phyloP scores from a whole-genome alignment of 53 echinoderm and acorn worm species.

The Stichopus horrens region DNA sequence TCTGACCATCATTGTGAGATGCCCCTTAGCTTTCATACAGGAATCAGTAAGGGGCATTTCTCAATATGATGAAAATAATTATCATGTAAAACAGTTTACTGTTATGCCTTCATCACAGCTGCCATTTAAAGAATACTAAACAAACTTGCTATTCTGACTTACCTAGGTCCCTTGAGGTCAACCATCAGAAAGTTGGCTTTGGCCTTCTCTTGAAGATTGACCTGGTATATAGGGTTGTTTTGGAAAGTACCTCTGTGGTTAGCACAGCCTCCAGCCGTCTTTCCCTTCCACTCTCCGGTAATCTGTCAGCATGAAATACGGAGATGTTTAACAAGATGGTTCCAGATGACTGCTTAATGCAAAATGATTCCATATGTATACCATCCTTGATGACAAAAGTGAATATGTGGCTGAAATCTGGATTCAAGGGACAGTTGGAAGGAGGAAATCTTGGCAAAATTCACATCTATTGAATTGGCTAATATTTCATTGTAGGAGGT shows the following conservation, averaged over 20 bases:
- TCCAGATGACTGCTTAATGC: no score
- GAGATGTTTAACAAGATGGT: no score
- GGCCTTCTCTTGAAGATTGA: slow-evolving; percentile 68
- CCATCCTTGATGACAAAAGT: no score
- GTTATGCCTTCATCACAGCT: background rate
- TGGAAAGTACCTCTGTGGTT: slow-evolving; percentile 66
- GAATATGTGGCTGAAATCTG: no score
- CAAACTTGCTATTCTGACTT: slow-evolving; percentile 42
- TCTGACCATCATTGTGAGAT: no score
- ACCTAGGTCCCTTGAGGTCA: slow-evolving; percentile 96
- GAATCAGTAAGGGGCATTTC: no score
- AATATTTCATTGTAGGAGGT: no score
- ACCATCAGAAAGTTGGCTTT: slow-evolving; percentile 80
- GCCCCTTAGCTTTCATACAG: no score
- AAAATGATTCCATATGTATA: no score
- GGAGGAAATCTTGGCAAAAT: no score
- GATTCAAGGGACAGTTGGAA: no score
- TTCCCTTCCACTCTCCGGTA: slow-evolving; percentile 95
- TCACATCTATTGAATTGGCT: no score
- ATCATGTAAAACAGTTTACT: background rate
- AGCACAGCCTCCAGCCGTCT: slow-evolving; percentile 86
- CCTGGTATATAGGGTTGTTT: slow-evolving; percentile 94
- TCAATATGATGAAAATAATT: background rate
- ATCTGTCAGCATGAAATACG: slow-evolving; percentile 44
- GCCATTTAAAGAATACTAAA: background rate